A percentile compares a stretch with the other conserved stretches of the same genome.
phyloP scores from a whole-genome alignment of 2,113 vertebrate genomes.

The Paedocypris sp. region DNA sequence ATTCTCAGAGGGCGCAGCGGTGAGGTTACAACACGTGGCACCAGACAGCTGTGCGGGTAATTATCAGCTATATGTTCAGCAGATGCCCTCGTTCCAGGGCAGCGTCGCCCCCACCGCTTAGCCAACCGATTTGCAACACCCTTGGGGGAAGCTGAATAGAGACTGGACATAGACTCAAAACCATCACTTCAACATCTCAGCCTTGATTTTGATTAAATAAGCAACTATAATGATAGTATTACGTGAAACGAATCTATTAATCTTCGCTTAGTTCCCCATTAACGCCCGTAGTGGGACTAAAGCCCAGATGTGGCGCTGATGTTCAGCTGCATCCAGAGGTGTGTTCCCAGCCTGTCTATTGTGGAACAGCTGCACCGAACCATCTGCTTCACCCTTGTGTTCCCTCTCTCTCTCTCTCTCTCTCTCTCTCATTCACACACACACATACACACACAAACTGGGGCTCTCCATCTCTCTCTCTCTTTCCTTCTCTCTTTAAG shows the following conservation, averaged over 20 bases:
- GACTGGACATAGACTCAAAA: not conserved
- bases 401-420: conserved; percentile 9
- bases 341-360: conserved; percentile 43
- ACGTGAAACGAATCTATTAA: too few species aligned
- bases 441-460: too few species aligned
- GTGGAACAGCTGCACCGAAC: conserved; percentile 61
- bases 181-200: not conserved
- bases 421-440: too few species aligned
- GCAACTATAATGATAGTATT: not conserved
- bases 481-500: too few species aligned
- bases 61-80: conserved; percentile 61
- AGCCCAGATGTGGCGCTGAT: conserved; percentile 37
- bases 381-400: conserved; percentile 53
- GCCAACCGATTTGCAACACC: conserved; percentile 43
- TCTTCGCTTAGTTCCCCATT: conserved; percentile 30
- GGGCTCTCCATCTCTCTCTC: too few species aligned
- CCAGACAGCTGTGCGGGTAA: conserved; percentile 59
- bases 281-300: conserved; percentile 49
- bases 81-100: conserved; percentile 48
- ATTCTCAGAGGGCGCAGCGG: conserved; percentile 53
- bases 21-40: conserved; percentile 58
- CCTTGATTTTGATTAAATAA: not conserved
- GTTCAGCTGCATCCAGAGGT: conserved; percentile 33
- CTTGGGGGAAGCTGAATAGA: not conserved
- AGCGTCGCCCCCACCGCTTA: conserved; percentile 48